These are phyloP conservation scores for Orius insidiosus DNA, from an alignment of 1,140 invertebrate species.

Conservation along the genomic window DNA sequence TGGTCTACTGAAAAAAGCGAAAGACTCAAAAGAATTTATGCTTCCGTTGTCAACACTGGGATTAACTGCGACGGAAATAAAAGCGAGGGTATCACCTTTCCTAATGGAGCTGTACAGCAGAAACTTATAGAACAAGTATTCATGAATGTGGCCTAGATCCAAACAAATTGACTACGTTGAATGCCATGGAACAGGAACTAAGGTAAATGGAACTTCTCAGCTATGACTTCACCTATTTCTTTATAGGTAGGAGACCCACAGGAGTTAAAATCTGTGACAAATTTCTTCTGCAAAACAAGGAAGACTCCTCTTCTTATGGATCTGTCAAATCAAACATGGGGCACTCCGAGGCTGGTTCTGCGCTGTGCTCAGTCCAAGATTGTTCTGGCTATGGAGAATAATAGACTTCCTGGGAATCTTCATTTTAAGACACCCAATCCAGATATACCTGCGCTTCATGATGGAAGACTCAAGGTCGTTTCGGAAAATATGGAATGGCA, in stretches of 20 bases:
- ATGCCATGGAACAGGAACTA: slow-evolving; percentile 33
- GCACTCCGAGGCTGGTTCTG: slow-evolving; percentile 49
- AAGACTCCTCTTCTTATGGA: slow-evolving; percentile 40
- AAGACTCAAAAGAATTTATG: slow-evolving; percentile 35
- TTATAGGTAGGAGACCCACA: slow-evolving; percentile 46
- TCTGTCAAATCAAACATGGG: slow-evolving; percentile 63
- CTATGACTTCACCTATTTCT: too few species aligned
- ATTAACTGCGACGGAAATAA: slow-evolving; percentile 39
- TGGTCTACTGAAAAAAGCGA: slow-evolving; percentile 36
- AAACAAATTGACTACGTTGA: slow-evolving; percentile 26
- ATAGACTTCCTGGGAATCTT: slow-evolving; percentile 27
- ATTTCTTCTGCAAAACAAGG: slow-evolving; percentile 36
- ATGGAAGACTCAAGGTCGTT: slow-evolving; percentile 34
- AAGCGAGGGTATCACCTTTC: slow-evolving; percentile 35
- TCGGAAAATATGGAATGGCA: slow-evolving; percentile 33
- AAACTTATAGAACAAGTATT: slow-evolving; percentile 25
- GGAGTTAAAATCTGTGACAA: slow-evolving; percentile 40
- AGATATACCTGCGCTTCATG: slow-evolving; percentile 37
- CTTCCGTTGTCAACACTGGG: slow-evolving; percentile 34
- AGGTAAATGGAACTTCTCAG: slow-evolving; percentile 17
- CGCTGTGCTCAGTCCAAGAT: slow-evolving; percentile 38
- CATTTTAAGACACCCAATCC: slow-evolving; percentile 43
- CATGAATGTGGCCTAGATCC: slow-evolving; percentile 25
- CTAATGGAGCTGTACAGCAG: slow-evolving; percentile 25
- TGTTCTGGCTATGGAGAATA: slow-evolving; percentile 16